Evolutionary conservation across 2,888 invertebrate genomes (phyloP).

Genomic region (Rotaria socialis): DNA sequence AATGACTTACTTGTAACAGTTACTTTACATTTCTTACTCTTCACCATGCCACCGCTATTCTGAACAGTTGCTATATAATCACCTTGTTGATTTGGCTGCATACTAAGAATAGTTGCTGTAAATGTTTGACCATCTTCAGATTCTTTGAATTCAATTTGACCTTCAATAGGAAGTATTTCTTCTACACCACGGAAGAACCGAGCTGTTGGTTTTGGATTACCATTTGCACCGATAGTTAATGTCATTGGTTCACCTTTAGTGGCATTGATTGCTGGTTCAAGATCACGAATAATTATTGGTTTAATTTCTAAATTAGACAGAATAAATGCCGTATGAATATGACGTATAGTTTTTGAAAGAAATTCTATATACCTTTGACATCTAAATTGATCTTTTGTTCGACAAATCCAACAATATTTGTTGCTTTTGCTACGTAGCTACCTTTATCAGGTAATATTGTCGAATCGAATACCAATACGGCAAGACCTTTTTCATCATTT

Average conservation of each 20-base stretch:
- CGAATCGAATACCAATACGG: not conserved
- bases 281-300: conserved; percentile 37
- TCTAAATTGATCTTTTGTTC: conserved; percentile 39
- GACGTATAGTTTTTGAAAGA: no score
- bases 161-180: conserved; percentile 33
- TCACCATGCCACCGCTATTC: conserved; percentile 35
- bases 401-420: conserved; percentile 44
- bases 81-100: conserved; percentile 35
- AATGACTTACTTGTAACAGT: not conserved
- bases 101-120: conserved; percentile 3
- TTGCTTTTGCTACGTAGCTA: conserved; percentile 43
- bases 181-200: conserved; percentile 25
- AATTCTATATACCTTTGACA: conserved; percentile 29
- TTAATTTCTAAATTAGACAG: not conserved
- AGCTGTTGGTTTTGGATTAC: conserved; percentile 37
- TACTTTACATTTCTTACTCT: conserved; percentile 34
- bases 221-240: conserved; percentile 37
- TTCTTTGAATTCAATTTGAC: conserved; percentile 29
- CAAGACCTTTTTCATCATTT: not conserved
- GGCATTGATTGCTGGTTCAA: conserved; percentile 37
- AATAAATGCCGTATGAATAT: no score
- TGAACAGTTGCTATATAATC: conserved; percentile 36
- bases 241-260: conserved; percentile 30
- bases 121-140: conserved; percentile 37
- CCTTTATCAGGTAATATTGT: conserved; percentile 39